Evolutionary conservation across 2,113 vertebrate genomes (phyloP).

Genomic region (Cranoglanis bouderius): DNA sequence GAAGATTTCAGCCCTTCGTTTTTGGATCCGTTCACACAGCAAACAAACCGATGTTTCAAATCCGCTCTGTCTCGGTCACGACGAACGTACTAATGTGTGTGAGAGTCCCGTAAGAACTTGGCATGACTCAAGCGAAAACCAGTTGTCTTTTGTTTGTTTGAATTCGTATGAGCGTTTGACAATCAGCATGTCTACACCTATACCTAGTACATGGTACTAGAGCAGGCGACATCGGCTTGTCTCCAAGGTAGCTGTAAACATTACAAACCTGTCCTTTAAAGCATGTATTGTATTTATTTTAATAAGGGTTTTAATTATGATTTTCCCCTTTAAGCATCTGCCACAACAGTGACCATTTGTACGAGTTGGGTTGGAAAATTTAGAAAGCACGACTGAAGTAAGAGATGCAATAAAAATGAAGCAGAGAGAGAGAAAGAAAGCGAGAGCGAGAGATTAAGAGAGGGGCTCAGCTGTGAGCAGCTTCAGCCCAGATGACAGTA

Average conservation of each 20-base stretch:
- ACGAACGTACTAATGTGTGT: too few species aligned
- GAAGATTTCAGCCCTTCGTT: too few species aligned
- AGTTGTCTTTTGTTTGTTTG: too few species aligned
- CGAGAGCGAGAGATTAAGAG: constrained; percentile 33
- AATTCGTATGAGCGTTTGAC: too few species aligned
- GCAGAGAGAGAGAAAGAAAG: constrained; percentile 49
- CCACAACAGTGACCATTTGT: not conserved
- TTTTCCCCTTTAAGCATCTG: not conserved
- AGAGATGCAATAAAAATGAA: constrained; percentile 11
- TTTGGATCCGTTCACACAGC: too few species aligned
- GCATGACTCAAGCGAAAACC: too few species aligned
- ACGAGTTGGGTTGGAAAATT: constrained; percentile 4
- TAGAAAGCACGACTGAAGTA: not conserved
- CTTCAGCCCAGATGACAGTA: constrained; percentile 71
- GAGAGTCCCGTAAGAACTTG: too few species aligned
- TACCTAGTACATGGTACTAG: too few species aligned
- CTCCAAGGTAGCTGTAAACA: not conserved
- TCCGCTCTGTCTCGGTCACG: too few species aligned
- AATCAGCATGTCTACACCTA: too few species aligned
- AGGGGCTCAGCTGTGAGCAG: constrained; percentile 74
- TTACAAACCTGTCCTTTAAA: not conserved
- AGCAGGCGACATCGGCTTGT: too few species aligned
- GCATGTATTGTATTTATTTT: not conserved
- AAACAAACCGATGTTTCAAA: too few species aligned
- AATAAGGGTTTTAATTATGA: not conserved